Conservation (phyloP, 2,113 vertebrate species). For the Psephotus haematonotus region DNA sequence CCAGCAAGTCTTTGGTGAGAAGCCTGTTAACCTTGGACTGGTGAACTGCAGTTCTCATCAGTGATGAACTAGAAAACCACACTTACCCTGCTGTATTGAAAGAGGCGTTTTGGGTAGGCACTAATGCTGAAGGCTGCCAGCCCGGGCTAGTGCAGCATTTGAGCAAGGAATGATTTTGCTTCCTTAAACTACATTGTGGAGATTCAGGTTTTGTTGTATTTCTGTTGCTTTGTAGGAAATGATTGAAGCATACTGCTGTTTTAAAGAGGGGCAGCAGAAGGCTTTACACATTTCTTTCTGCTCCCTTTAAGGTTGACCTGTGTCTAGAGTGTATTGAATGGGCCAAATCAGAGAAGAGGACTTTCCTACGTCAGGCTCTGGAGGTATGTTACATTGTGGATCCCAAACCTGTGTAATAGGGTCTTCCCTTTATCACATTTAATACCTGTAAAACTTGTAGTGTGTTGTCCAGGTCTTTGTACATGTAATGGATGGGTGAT, state of each 20-base stretch:
- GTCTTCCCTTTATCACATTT: not conserved
- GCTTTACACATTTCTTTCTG: not conserved
- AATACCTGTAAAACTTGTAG: not conserved
- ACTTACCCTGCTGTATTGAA: not conserved
- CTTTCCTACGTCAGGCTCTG: conserved; percentile 95
- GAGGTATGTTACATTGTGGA: conserved; percentile 77
- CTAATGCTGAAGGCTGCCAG: not conserved
- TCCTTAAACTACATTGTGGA: not conserved
- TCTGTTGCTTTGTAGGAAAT: not conserved
- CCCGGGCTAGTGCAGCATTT: not conserved
- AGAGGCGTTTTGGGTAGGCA: not conserved
- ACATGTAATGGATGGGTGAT: rapidly evolving
- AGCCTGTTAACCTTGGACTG: rapidly evolving
- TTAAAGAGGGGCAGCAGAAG: not conserved
- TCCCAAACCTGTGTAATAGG: not conserved
- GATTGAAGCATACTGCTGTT: not conserved
- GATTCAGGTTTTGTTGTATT: not conserved
- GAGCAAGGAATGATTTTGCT: not conserved
- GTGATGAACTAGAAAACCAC: rapidly evolving
- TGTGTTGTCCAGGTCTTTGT: not conserved
- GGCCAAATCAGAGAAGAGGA: conserved; percentile 98
- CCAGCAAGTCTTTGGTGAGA: not conserved
- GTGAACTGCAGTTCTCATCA: not conserved
- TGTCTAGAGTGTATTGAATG: conserved; percentile 99
- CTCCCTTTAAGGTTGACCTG: conserved; percentile 81